Evolutionary conservation across 1,140 invertebrate species (phyloP).

Genomic region (Lineus longissimus): DNA sequence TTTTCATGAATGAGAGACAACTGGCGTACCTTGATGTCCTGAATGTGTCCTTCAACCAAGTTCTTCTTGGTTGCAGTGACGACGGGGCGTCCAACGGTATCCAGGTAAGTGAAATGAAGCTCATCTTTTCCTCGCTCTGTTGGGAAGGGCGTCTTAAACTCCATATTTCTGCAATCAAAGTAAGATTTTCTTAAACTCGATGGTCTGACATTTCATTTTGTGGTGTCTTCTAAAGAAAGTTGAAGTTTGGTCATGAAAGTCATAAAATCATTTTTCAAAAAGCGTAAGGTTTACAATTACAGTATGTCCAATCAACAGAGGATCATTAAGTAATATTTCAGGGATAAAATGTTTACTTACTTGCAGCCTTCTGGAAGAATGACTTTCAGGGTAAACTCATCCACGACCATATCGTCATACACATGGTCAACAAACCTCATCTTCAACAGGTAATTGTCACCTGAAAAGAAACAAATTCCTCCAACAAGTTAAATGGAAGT

Average conservation of each 20-base stretch:
- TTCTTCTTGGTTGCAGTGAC: constrained; percentile 81
- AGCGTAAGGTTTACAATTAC: too few species aligned
- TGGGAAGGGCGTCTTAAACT: constrained; percentile 77
- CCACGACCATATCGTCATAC: constrained; percentile 93
- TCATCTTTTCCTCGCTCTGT: constrained; percentile 71
- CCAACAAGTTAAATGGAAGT: too few species aligned
- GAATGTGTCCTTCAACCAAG: constrained; percentile 94
- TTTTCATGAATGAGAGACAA: too few species aligned
- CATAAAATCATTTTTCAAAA: too few species aligned
- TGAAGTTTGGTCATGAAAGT: too few species aligned
- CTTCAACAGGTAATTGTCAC: constrained; percentile 75
- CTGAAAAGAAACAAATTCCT: constrained; percentile 38
- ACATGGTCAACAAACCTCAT: constrained; percentile 93
- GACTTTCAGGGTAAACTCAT: constrained; percentile 83
- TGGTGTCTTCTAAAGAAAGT: too few species aligned
- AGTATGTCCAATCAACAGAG: too few species aligned
- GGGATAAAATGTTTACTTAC: constrained; percentile 53
- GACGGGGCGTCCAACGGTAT: constrained; percentile 87
- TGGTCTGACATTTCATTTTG: too few species aligned
- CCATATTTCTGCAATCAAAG: constrained; percentile 62
- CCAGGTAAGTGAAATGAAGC: constrained; percentile 89
- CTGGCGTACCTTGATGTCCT: constrained; percentile 66
- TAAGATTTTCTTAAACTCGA: too few species aligned
- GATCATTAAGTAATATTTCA: too few species aligned
- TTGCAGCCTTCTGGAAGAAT: constrained; percentile 89